Conservation (phyloP, 2,888 invertebrate genomes). For the Tridacna gigas region DNA sequence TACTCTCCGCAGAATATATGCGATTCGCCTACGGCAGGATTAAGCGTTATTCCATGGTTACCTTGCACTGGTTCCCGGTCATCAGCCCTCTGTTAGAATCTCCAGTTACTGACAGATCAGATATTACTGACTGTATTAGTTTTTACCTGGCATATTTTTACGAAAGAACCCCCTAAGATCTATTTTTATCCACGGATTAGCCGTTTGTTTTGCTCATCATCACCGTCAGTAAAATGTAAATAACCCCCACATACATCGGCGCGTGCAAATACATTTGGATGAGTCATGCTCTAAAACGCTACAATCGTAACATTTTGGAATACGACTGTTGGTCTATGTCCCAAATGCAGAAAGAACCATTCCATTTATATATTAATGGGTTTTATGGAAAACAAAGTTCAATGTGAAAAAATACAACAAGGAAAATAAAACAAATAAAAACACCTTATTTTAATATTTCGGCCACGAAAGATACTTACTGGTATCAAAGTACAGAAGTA, state of each 20-base stretch:
- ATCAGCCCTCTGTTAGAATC: neutral
- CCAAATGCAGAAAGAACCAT: too few species aligned
- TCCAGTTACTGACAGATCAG: neutral
- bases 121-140: constrained; percentile 3
- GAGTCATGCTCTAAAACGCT: constrained; percentile 12
- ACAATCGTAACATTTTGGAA: neutral
- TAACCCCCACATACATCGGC: constrained; percentile 9
- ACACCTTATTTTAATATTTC: too few species aligned
- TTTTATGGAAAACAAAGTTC: too few species aligned
- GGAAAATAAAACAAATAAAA: too few species aligned
- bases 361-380: too few species aligned
- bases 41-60: neutral
- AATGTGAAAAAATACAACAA: too few species aligned
- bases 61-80: neutral
- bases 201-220: constrained; percentile 23
- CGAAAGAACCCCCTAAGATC: neutral
- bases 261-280: constrained; percentile 26
- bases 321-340: neutral
- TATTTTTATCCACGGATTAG: constrained; percentile 18
- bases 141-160: neutral
- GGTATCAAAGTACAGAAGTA: too few species aligned
- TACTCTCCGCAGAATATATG: neutral
- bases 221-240: constrained; percentile 22
- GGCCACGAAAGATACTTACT: too few species aligned
- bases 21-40: neutral